Evolutionary conservation across 2,113 vertebrate species (phyloP), one percentile per base, ranked within the genome.

Genomic region (Apodemus sylvaticus): DNA sequence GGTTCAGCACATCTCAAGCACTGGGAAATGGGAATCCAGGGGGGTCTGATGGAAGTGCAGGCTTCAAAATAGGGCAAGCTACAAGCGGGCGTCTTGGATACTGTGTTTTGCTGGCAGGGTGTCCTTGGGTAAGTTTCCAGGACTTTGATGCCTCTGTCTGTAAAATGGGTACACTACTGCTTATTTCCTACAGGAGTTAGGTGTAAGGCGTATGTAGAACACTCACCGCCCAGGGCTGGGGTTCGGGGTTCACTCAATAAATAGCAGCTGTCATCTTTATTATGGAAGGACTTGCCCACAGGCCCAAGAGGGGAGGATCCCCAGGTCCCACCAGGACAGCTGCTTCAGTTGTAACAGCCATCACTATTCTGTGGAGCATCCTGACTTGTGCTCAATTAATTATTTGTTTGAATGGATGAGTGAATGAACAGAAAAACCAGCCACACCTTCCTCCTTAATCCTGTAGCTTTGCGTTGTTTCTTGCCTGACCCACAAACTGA

Each of bases 371-470:
- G 24, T 1, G 17, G 19, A 89, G 73, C 82, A 94, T 58, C 58
- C 42, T 70, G 82, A 94, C 62, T 76, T 76, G 29, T 22, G 51
- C 74, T 73, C 86, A 70, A 9, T 85, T 88, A 82, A 92, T 77
- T 76, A 74, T 4, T 94, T 94, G 4, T 94, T 58, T 78, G 79
- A 94, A 92, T 73, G 89, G 89, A 92, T 42, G 71, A 89, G 48
- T 60, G 77, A 79, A 83, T 58, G 86, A 83, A 89, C 29, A 42
- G 79, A 83, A 34, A 55, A 88, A 45, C 48, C 70, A 55, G 70
- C 87, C 96, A 96, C 95, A 89, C 90, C 96, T 87, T 95, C 68
- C 60, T 89, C 36, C 86, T 79, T n/a, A 64, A 62, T 90, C 76
- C 96, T 10, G 48, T 11, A 45, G 60, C 64, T 70, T 10, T 7